Base-by-base conservation (phyloP, 1,140 invertebrate species). In the Trachelipus rathkii region DNA sequence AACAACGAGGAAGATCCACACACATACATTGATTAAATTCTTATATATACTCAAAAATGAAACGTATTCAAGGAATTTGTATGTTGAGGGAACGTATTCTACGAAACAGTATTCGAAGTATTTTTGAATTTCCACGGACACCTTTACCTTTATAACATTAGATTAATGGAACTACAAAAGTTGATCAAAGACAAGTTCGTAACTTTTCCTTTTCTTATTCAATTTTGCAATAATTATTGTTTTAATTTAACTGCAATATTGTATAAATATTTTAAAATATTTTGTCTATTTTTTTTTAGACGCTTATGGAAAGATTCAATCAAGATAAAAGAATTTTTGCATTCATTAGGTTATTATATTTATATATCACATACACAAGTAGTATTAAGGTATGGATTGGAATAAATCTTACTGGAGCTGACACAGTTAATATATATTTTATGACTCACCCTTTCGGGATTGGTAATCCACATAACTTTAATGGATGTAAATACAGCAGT, bases 11-110 rank as follows among this genome's bases (percentile, higher is more conserved):
- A n/a, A n/a, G n/a, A n/a, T n/a, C n/a, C n/a, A n/a, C n/a, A n/a
- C n/a, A n/a, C n/a, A n/a, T n/a, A n/a, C n/a, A n/a, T n/a, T n/a
- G n/a, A n/a, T n/a, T n/a, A n/a, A n/a, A n/a, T 95, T 69, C 87
- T 99, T 0, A 97, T 99, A 79, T 99, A 99, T 85, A 99, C 98
- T n/a, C 98, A 99, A 88, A 99, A 99, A n/a, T n/a, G n/a, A n/a
- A n/a, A n/a, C n/a, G n/a, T n/a, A n/a, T n/a, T n/a, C n/a, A n/a
- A n/a, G n/a, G n/a, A n/a, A n/a, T n/a, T n/a, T n/a, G n/a, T n/a
- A n/a, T n/a, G n/a, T n/a, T n/a, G n/a, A n/a, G n/a, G n/a, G n/a
- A n/a, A n/a, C n/a, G n/a, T n/a, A n/a, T n/a, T n/a, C n/a, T n/a
- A n/a, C n/a, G n/a, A n/a, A n/a, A n/a, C n/a, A n/a, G 95, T 99